Conservation (phyloP, 2,888 invertebrate genomes). For the Netelia virgata region DNA sequence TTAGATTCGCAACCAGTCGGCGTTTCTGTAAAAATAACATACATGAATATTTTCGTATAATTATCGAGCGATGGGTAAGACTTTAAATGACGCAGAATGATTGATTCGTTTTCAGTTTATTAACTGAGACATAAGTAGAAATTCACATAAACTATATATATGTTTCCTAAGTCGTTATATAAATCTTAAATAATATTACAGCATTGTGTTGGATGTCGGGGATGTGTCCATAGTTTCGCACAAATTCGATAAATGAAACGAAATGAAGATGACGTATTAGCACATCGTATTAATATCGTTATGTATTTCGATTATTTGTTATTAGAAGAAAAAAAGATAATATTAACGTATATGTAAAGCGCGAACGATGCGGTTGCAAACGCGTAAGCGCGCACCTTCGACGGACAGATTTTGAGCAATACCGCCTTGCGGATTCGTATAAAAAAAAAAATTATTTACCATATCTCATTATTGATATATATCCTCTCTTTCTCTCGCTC, state of each 20-base stretch:
- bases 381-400: slow-evolving; percentile 5
- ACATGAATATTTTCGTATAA: not conserved
- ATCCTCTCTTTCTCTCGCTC: not conserved
- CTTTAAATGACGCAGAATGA: not conserved
- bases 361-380: not conserved
- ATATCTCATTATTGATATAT: slow-evolving; percentile 29
- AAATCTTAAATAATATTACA: slow-evolving; percentile 59
- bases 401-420: slow-evolving; percentile 63
- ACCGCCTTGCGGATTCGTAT: slow-evolving; percentile 52
- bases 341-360: slow-evolving; percentile 21
- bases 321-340: slow-evolving; percentile 34
- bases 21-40: not conserved
- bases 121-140: slow-evolving; percentile 59
- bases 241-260: slow-evolving; percentile 43
- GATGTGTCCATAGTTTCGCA: not conserved
- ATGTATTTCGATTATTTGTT: slow-evolving; percentile 32
- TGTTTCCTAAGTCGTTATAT: slow-evolving; percentile 55
- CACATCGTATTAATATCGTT: slow-evolving; percentile 47
- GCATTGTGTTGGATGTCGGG: slow-evolving; percentile 19
- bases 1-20: no score
- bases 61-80: not conserved
- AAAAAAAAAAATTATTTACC: slow-evolving; percentile 41
- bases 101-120: slow-evolving; percentile 65
- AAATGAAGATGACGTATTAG: slow-evolving; percentile 60
- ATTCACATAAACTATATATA: slow-evolving; percentile 60